Evolutionary conservation across 2,113 vertebrate genomes (phyloP).

Genomic region (Lanius collurio): DNA sequence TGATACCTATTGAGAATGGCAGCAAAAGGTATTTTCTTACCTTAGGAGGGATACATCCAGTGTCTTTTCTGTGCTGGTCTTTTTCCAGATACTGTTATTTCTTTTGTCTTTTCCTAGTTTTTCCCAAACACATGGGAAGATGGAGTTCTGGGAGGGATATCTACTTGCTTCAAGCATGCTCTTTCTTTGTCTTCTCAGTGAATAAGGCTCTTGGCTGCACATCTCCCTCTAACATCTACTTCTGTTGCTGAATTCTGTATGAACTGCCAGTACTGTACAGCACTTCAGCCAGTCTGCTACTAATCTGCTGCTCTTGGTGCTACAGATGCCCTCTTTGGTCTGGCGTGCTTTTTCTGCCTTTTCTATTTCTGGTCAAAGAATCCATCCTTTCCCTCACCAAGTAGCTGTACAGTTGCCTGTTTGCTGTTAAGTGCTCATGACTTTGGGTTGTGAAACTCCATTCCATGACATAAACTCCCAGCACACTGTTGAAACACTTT

Average conservation of each 20-base stretch:
- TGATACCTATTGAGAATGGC: neutral
- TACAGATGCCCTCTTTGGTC: neutral
- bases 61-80: neutral
- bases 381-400: neutral
- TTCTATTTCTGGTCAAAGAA: neutral
- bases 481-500: neutral
- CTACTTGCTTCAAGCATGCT: neutral
- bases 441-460: neutral
- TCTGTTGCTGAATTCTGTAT: neutral
- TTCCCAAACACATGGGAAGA: neutral
- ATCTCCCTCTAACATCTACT: neutral
- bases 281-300: neutral
- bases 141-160: neutral
- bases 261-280: neutral
- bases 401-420: neutral
- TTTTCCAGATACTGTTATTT: neutral
- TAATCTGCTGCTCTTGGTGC: neutral
- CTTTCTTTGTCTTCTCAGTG: neutral
- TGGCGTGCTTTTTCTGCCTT: neutral
- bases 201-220: neutral
- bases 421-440: rapidly evolving
- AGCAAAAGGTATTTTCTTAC: neutral
- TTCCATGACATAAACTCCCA: neutral
- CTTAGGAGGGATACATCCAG: too few relatives aligned
- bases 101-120: neutral